Percentiles rank a stretch among this genome's conserved stretches.
Evolutionary conservation across 2,888 invertebrate species (phyloP).

Genomic region (Eristalinus aeneus): DNA sequence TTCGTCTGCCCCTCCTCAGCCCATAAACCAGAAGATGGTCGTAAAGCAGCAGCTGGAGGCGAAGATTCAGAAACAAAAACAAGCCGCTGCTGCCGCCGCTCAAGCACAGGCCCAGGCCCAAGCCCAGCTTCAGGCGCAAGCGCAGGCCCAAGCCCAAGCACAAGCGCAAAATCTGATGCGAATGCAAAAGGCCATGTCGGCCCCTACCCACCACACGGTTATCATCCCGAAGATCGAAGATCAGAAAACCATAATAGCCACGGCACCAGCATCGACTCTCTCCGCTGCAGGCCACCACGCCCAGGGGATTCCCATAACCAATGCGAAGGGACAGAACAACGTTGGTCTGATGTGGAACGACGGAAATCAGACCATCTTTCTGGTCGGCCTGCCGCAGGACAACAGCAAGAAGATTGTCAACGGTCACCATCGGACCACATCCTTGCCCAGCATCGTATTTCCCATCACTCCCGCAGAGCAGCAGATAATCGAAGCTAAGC

Average conservation of each 20-base stretch:
- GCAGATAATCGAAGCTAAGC: slow-evolving; percentile 73
- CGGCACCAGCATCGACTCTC: slow-evolving; percentile 57
- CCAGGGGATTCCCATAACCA: slow-evolving; percentile 69
- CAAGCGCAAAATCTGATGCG: slow-evolving; percentile 71
- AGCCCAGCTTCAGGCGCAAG: slow-evolving; percentile 81
- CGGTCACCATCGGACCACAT: slow-evolving; percentile 82
- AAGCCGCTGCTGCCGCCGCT: slow-evolving; percentile 78
- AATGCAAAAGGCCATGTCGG: slow-evolving; percentile 54
- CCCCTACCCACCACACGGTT: slow-evolving; percentile 63
- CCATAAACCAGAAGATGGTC: slow-evolving; percentile 81
- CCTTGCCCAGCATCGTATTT: slow-evolving; percentile 84
- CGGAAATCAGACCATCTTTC: slow-evolving; percentile 82
- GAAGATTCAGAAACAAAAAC: slow-evolving; percentile 83
- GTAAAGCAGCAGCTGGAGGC: slow-evolving; percentile 87
- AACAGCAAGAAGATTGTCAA: slow-evolving; percentile 81
- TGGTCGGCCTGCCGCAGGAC: slow-evolving; percentile 81
- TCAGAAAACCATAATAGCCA: slow-evolving; percentile 68
- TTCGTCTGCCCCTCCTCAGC: slow-evolving; percentile 71
- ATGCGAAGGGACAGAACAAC: slow-evolving; percentile 81
- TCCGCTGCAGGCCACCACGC: slow-evolving; percentile 51
- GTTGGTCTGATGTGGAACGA: slow-evolving; percentile 86
- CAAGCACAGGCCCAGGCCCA: slow-evolving; percentile 81
- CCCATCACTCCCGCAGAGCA: slow-evolving; percentile 76
- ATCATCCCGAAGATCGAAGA: slow-evolving; percentile 76
- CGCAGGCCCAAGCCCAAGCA: slow-evolving; percentile 77